Evolutionary conservation across 1,140 invertebrate species (phyloP).

Genomic region (Megalopta genalis): DNA sequence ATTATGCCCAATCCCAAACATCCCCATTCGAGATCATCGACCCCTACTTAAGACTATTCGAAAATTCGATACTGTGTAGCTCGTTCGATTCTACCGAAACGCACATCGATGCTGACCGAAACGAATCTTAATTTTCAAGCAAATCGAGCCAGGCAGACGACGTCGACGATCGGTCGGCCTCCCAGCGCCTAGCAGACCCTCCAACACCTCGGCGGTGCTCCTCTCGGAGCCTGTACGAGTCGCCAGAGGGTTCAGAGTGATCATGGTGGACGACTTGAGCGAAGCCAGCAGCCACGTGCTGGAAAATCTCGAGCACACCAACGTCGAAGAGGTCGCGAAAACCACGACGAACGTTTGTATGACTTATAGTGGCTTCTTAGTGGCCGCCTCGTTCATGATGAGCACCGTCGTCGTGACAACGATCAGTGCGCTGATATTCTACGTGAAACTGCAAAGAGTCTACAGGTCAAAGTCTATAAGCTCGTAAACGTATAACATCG

Average conservation of each 20-base stretch:
- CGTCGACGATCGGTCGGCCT: constrained; percentile 80
- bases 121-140: constrained; percentile 65
- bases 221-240: constrained; percentile 82
- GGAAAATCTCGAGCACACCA: constrained; percentile 66
- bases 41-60: too few relatives aligned
- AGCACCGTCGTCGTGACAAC: constrained; percentile 69
- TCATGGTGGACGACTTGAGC: constrained; percentile 84
- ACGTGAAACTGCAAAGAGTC: constrained; percentile 73
- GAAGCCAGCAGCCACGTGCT: constrained; percentile 64
- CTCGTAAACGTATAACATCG: constrained; percentile 34
- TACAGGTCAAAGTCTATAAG: constrained; percentile 62
- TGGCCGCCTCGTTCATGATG: constrained; percentile 70
- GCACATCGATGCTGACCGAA: too few relatives aligned
- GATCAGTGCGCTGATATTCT: constrained; percentile 69
- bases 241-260: constrained; percentile 83
- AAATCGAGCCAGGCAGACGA: constrained; percentile 83
- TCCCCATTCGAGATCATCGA: too few relatives aligned
- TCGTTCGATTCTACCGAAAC: too few relatives aligned
- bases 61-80: too few relatives aligned
- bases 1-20: too few relatives aligned
- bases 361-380: constrained; percentile 73
- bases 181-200: constrained; percentile 48
- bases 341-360: constrained; percentile 70
- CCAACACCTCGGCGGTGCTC: constrained; percentile 68
- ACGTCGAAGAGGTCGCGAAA: constrained; percentile 58